Evolutionary conservation across 2,113 vertebrate species (phyloP).

Genomic region (Lepisosteus osseus): DNA sequence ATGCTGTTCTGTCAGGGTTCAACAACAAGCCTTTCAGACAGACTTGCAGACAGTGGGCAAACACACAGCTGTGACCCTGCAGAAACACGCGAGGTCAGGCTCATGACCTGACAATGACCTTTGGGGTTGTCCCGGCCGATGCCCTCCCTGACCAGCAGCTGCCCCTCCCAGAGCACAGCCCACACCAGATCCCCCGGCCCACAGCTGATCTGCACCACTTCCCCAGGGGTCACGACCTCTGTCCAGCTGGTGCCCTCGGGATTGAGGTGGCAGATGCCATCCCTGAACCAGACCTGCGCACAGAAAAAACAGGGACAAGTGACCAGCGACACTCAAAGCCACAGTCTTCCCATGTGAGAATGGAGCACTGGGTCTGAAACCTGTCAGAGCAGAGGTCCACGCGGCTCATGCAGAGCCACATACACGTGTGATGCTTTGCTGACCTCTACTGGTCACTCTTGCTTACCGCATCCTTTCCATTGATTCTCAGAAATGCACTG

Average conservation of each 20-base stretch:
- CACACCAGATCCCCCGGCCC: constrained; percentile 88
- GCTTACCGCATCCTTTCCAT: no score
- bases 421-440: no score
- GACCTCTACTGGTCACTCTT: no score
- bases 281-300: constrained; percentile 87
- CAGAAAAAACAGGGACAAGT: neutral
- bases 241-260: constrained; percentile 87
- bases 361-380: no score
- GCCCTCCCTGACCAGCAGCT: constrained; percentile 88
- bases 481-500: no score
- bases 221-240: constrained; percentile 76
- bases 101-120: constrained; percentile 59
- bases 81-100: neutral
- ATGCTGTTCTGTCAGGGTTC: no score
- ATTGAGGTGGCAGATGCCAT: constrained; percentile 79
- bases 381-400: no score
- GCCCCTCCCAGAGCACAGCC: constrained; percentile 94
- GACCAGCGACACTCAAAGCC: neutral
- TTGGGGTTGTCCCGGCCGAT: constrained; percentile 81
- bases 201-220: constrained; percentile 94
- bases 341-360: no score
- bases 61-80: neutral
- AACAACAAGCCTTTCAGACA: neutral
- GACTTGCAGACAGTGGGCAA: neutral
- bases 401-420: no score